Percentiles rank a stretch among this genome's conserved stretches.
phyloP scores from a whole-genome alignment of 2,113 vertebrate genomes.

The Eurystomus gularis region DNA sequence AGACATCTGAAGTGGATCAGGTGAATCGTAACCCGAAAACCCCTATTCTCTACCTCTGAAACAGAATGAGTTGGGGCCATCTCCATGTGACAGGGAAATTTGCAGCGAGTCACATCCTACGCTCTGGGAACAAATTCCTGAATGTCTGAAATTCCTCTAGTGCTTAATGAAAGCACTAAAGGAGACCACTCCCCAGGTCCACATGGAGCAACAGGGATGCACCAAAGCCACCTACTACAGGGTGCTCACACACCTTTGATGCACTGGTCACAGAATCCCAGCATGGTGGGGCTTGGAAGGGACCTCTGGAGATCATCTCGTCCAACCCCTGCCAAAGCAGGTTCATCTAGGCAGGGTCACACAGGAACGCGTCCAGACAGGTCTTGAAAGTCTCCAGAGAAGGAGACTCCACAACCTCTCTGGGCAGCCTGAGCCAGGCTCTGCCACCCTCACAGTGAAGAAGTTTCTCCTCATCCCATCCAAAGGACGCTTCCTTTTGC shows the following conservation, averaged over 20 bases:
- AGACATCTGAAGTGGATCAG: background rate
- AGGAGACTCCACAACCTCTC: too few species aligned
- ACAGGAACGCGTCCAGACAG: too few species aligned
- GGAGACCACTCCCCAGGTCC: background rate
- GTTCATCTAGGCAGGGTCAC: too few species aligned
- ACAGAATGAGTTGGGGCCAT: fast-evolving
- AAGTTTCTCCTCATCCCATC: too few species aligned
- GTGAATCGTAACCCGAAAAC: background rate
- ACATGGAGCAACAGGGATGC: background rate
- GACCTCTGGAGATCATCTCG: too few species aligned
- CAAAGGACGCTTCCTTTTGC: too few species aligned
- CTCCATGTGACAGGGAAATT: fast-evolving
- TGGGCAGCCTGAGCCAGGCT: too few species aligned
- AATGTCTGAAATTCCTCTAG: background rate
- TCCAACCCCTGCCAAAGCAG: too few species aligned
- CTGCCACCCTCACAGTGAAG: too few species aligned
- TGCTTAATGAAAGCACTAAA: background rate
- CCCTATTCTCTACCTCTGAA: background rate
- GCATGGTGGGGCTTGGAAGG: too few species aligned
- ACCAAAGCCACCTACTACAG: fast-evolving
- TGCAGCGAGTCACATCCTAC: background rate
- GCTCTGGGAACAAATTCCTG: background rate
- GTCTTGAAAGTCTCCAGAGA: too few species aligned
- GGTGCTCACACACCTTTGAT: background rate
- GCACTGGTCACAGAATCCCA: too few species aligned